Evolutionary conservation across 1,140 invertebrate species (phyloP), one percentile per base, ranked within the genome.

Genomic region (Megathymus violae): DNA sequence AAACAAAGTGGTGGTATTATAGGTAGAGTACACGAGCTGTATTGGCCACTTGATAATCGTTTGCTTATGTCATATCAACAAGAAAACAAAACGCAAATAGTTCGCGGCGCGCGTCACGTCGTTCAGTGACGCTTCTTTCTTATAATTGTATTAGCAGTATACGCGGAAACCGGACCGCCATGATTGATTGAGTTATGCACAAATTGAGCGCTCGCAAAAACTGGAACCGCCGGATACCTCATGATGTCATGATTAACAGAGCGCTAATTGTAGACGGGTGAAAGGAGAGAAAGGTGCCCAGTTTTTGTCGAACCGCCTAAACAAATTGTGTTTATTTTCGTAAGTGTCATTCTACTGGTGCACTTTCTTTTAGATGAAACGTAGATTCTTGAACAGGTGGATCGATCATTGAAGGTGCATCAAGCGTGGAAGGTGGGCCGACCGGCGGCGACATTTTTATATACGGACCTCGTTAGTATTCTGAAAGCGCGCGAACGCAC

Each of bases 221-320:
- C 48, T 62, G 50, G 73, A 31, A 31, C 47, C 50, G 66, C 74
- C 71, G 73, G 69, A 78, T 82, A 75, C 69, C 56, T 71, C 60
- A 77, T 80, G 82, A 80, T 88, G 56, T 73, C 62, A 77, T 80
- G 82, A 80, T 88, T 85, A 89, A 81, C 80, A 85, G 84, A 87
- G 74, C 86, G 80, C 72, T 87, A 82, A 86, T 80, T 74, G 69
- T 44, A 74, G 69, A 69, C 69, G 62, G 72, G 83, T 82, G 84
- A 87, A 87, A 86, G 82, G 60, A 73, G 83, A 80, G 84, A 87
- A 87, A 86, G 83, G 77, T 74, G 67, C 36, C 19, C 63, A 65
- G 71, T 72, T 77, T 76, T 74, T 64, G 58, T 69, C 62, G 67
- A 65, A 64, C 50, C 54, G 64, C 64, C 54, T 67, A 69, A 62